These are phyloP conservation scores for Etheostoma cragini DNA, from an alignment of 2,113 vertebrate genomes.

Conservation along the genomic window DNA sequence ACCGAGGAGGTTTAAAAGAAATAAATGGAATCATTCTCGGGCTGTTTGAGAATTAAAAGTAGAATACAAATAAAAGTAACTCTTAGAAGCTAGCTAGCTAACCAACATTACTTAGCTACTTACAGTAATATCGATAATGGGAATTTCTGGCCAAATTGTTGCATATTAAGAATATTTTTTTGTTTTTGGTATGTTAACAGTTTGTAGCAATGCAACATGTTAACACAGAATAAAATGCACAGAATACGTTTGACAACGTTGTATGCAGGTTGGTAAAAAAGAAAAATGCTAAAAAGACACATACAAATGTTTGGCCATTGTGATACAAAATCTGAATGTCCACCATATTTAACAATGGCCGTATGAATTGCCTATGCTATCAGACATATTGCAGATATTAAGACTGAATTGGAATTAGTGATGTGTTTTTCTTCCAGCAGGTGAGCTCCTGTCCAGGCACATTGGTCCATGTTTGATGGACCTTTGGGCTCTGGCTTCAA, in stretches of 20 bases:
- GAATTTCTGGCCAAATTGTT: neutral
- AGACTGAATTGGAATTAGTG: neutral
- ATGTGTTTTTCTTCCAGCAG: constrained; percentile 59
- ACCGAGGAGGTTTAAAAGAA: neutral
- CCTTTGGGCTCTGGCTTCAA: constrained; percentile 78
- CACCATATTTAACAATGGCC: neutral
- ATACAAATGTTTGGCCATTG: neutral
- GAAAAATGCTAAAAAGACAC: too few species aligned
- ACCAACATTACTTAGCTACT: too few species aligned
- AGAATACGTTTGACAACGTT: neutral
- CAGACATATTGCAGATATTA: neutral
- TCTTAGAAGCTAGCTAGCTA: neutral
- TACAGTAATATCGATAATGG: neutral
- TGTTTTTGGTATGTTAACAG: neutral
- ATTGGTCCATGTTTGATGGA: constrained; percentile 84
- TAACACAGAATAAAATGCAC: neutral
- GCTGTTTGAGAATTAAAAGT: neutral
- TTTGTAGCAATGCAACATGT: neutral
- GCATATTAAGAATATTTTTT: neutral
- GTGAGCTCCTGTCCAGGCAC: constrained; percentile 72
- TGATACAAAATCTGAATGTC: neutral
- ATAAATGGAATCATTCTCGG: neutral
- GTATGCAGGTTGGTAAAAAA: neutral
- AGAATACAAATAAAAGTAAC: neutral
- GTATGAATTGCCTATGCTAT: too few species aligned